phyloP scores from a whole-genome alignment of 2,888 invertebrate species.

The Metellina segmentata region DNA sequence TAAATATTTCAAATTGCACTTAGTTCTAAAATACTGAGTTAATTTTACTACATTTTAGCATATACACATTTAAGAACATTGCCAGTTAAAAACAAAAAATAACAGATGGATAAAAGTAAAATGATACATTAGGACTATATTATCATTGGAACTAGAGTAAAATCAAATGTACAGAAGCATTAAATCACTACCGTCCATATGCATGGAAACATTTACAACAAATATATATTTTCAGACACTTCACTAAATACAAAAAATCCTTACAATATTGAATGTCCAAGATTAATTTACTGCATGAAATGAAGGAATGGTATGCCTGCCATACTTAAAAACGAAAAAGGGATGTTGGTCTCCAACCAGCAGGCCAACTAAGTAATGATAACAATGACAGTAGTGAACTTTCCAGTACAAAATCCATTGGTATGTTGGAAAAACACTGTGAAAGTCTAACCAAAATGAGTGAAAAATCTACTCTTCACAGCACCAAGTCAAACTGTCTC shows the following conservation, averaged over 20 bases:
- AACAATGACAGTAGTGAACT: constrained; percentile 54
- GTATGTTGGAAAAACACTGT: constrained; percentile 28
- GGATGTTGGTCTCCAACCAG: constrained; percentile 68
- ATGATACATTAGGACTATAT: neutral
- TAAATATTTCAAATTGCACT: neutral
- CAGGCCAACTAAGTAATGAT: constrained; percentile 58
- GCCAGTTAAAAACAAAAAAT: neutral
- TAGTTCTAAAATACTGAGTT: neutral
- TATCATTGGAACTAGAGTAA: constrained; percentile 15
- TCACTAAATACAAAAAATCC: constrained; percentile 54
- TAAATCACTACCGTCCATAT: constrained; percentile 51
- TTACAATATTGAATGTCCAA: constrained; percentile 41
- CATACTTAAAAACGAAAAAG: constrained; percentile 25
- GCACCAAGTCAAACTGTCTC: constrained; percentile 4
- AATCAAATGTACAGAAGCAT: constrained; percentile 52
- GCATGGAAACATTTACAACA: constrained; percentile 44
- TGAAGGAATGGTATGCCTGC: constrained; percentile 67
- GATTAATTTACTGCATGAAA: constrained; percentile 12
- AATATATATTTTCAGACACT: constrained; percentile 36
- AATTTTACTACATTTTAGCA: neutral
- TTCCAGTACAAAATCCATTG: constrained; percentile 40
- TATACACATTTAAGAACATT: neutral
- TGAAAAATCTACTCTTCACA: constrained; percentile 9
- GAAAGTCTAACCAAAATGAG: neutral
- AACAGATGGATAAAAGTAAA: neutral